These are phyloP conservation scores for Odontocerum albicorne DNA, from an alignment of 2,888 invertebrate species.

Conservation along the genomic window DNA sequence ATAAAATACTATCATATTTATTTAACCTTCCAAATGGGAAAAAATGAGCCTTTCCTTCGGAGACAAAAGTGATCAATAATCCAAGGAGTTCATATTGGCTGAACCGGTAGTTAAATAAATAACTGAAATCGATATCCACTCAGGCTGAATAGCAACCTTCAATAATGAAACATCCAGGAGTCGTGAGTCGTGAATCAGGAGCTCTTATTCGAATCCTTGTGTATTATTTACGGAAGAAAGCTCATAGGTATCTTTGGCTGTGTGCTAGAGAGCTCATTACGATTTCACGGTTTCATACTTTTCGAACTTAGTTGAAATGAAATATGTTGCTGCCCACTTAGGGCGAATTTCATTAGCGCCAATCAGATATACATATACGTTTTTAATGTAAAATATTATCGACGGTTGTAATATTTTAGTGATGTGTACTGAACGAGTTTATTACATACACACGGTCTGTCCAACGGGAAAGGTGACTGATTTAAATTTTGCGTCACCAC, in stretches of 20 bases:
- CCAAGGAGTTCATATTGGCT: constrained; percentile 15
- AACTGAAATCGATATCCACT: constrained; percentile 24
- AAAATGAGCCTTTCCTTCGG: constrained; percentile 4
- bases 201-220: constrained; percentile 15
- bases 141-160: constrained; percentile 19
- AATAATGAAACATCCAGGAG: constrained; percentile 23
- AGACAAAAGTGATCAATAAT: constrained; percentile 22
- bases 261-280: constrained; percentile 28
- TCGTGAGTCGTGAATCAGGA: constrained; percentile 20
- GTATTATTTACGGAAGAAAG: too few relatives aligned
- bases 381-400: too few relatives aligned
- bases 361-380: too few relatives aligned
- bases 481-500: too few relatives aligned
- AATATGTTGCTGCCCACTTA: too few relatives aligned
- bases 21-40: constrained; percentile 8
- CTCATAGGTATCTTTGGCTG: not conserved
- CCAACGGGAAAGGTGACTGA: too few relatives aligned
- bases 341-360: too few relatives aligned
- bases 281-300: constrained; percentile 33
- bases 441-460: too few relatives aligned
- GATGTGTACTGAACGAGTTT: too few relatives aligned
- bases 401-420: too few relatives aligned
- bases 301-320: not conserved
- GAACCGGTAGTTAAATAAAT: constrained; percentile 26
- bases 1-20: too few relatives aligned